These are phyloP conservation scores for Arenaria interpres DNA, from an alignment of 2,113 vertebrate genomes.

Conservation along the genomic window DNA sequence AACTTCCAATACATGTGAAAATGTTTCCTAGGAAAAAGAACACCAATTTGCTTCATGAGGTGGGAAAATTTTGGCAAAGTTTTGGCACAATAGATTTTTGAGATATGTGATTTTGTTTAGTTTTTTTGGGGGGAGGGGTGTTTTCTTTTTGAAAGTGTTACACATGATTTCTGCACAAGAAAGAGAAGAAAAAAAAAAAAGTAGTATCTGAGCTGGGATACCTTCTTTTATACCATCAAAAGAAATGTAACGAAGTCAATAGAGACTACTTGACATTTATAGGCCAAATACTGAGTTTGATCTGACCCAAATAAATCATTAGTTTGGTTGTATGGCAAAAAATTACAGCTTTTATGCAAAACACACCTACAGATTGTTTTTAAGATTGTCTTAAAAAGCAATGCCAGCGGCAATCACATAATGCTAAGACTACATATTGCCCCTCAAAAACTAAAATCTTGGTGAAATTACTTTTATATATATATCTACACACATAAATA, in stretches of 20 bases:
- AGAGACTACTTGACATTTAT: neutral
- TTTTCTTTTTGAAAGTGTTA: neutral
- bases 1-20: neutral
- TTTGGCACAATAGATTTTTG: neutral
- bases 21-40: neutral
- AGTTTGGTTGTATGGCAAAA: neutral
- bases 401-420: neutral
- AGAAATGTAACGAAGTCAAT: neutral
- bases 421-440: neutral
- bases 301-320: neutral
- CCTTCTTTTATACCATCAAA: neutral
- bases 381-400: neutral
- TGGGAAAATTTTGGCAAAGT: neutral
- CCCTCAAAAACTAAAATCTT: neutral
- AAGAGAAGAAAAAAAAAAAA: neutral
- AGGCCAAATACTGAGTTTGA: neutral
- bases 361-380: neutral
- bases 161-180: neutral
- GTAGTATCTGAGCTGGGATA: neutral
- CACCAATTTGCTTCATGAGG: neutral
- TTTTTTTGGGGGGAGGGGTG: neutral
- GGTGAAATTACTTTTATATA: neutral
- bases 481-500: no score
- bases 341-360: neutral
- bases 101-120: neutral